A percentile compares a stretch with the other conserved stretches of the same genome.
Conservation (phyloP, 2,797 vertebrate species). For the Xenops minutus region DNA sequence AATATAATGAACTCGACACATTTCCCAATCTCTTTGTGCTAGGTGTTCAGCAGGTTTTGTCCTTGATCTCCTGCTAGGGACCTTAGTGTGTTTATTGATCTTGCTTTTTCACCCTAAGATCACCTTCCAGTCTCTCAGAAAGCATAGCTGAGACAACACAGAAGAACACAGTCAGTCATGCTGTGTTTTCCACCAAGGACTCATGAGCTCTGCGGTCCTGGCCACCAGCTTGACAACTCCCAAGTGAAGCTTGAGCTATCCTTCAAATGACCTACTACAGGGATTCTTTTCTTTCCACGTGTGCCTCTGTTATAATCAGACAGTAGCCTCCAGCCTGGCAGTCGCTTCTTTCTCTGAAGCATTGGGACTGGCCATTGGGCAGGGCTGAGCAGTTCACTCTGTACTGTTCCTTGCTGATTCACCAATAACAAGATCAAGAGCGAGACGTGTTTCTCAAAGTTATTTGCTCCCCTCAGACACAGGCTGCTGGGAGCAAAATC, state of each 20-base stretch:
- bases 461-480: background rate
- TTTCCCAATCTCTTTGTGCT: background rate
- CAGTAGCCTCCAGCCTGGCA: background rate
- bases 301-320: background rate
- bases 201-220: background rate
- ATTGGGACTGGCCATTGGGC: rapidly evolving
- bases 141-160: background rate
- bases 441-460: background rate
- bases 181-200: background rate
- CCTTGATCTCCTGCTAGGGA: background rate
- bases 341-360: background rate
- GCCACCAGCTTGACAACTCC: background rate
- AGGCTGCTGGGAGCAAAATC: background rate
- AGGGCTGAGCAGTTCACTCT: background rate
- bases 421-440: background rate
- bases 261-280: background rate
- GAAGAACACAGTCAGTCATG: background rate
- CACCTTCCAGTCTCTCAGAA: background rate
- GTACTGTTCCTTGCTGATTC: background rate
- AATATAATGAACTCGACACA: background rate
- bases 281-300: background rate
- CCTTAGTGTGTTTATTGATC: background rate
- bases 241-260: background rate
- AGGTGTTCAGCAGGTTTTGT: background rate
- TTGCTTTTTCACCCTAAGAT: background rate